Evolutionary conservation across 2,888 invertebrate species (phyloP).

Genomic region (Drosophila putrida): DNA sequence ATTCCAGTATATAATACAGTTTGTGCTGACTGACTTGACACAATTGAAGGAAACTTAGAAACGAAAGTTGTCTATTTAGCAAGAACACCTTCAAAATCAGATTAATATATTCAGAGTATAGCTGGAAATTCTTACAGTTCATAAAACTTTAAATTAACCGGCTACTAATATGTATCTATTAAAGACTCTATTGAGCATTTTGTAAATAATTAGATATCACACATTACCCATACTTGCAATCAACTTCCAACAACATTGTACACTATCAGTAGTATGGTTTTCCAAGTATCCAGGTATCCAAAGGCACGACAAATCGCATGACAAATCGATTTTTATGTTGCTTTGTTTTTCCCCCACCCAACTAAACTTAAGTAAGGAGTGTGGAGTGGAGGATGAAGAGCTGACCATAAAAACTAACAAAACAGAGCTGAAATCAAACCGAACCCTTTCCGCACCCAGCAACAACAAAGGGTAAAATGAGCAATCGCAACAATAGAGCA

Average conservation of each 20-base stretch:
- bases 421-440: constrained; percentile 37
- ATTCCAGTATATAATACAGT: not conserved
- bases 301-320: constrained; percentile 27
- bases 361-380: constrained; percentile 15
- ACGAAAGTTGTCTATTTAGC: too few relatives aligned
- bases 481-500: too few relatives aligned
- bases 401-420: constrained; percentile 43
- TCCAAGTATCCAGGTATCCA: constrained; percentile 11
- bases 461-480: constrained; percentile 8
- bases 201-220: constrained; percentile 7
- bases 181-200: not conserved
- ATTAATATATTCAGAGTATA: not conserved
- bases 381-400: not conserved
- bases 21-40: too few relatives aligned
- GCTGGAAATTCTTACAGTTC: not conserved
- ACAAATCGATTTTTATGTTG: constrained; percentile 56
- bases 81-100: too few relatives aligned
- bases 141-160: not conserved
- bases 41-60: not conserved
- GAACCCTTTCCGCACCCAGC: constrained; percentile 33
- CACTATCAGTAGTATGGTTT: constrained; percentile 11
- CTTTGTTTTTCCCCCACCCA: constrained; percentile 42
- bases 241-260: constrained; percentile 1
- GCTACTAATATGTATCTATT: not conserved
- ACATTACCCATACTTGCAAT: constrained; percentile 17